Evolutionary conservation across 2,888 invertebrate species (phyloP).

Genomic region (Eupithecia insigniata): DNA sequence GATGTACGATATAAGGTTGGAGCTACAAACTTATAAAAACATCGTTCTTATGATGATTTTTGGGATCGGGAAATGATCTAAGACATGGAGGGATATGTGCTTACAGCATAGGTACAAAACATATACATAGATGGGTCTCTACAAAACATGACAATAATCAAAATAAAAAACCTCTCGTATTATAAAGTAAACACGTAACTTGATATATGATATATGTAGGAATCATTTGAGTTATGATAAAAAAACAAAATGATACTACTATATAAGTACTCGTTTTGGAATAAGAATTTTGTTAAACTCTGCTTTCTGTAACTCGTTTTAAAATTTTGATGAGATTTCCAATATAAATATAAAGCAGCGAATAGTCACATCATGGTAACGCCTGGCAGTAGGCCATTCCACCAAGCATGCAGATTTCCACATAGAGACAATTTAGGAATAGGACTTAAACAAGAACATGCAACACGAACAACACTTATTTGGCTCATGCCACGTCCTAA

Average conservation of each 20-base stretch:
- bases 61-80: constrained; percentile 50
- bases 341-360: constrained; percentile 74
- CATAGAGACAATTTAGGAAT: constrained; percentile 70
- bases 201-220: too few species aligned
- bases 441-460: constrained; percentile 77
- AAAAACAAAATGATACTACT: background rate
- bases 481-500: constrained; percentile 79
- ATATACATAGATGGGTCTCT: constrained; percentile 54
- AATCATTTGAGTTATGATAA: background rate
- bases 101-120: constrained; percentile 46
- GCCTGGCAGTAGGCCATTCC: constrained; percentile 79
- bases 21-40: background rate
- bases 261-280: constrained; percentile 9
- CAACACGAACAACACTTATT: constrained; percentile 81
- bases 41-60: constrained; percentile 9
- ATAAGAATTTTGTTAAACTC: constrained; percentile 36
- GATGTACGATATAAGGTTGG: background rate
- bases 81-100: constrained; percentile 63
- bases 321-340: constrained; percentile 48
- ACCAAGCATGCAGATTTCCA: constrained; percentile 80
- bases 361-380: constrained; percentile 71
- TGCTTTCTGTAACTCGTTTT: constrained; percentile 29
- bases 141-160: constrained; percentile 47
- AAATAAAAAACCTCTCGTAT: constrained; percentile 22
- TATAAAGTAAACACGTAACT: background rate